Base-by-base conservation (phyloP, 2,797 vertebrate genomes). In the Nasua narica region DNA sequence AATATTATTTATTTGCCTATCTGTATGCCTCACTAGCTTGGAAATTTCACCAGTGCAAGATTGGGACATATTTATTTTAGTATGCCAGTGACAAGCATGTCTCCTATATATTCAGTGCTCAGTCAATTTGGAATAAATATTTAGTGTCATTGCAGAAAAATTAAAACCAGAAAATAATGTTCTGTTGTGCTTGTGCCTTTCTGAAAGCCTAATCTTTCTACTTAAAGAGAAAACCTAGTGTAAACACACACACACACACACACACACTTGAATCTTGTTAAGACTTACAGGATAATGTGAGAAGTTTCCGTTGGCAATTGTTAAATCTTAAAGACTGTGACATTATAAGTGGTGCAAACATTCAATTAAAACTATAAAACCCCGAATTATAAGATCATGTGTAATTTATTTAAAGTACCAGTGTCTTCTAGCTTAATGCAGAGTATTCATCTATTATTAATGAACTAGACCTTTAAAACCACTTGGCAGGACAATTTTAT, bases 281-380 rank as follows among this genome's bases (percentile, higher is more conserved):
- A 79, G 37, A 65, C 23, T 90, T 92, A 58, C 14, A 93, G 18
- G 13, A 43, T 83, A 87, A 87, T 1, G 3, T 70, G 70, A 93
- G 37, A 93, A 69, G 18, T 90, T 95, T 97, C 23, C 95, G 23
- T 81, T 91, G 23, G 94, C 83, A 91, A 91, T n/a, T 65, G 77
- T 76, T 97, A 97, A 96, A 92, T 89, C 78, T 96, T 97, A 85
- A 94, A 96, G 58, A n/a, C 58, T 69, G 14, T 96, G 93, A 97
- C 94, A 97, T 95, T 97, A 37, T 94, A 96, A 96, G 43, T 90
- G 82, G 54, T 90, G 35, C 48, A 97, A 96, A 89, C 77, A 91
- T 98, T 95, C 94, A 97, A 98, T 98, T 96, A 98, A 85, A 97
- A 78, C 48, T 93, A 50, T 92, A 96, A 93, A 83, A 25, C 92